Base-by-base conservation (phyloP, 2,113 vertebrate genomes). In the Variabilichromis moorii region DNA sequence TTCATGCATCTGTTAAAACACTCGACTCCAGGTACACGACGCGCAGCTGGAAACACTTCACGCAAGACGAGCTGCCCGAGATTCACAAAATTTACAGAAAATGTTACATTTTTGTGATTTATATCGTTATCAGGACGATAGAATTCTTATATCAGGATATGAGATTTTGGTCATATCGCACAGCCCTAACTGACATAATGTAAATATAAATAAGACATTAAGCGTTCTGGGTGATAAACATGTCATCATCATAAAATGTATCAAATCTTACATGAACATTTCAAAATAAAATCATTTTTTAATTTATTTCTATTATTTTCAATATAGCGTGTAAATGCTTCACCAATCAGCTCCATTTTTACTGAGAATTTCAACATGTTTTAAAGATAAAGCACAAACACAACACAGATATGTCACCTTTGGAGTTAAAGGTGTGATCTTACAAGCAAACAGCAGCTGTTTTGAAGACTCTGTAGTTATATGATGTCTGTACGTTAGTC, bases 11-110 rank as follows among this genome's bases (percentile, higher is more conserved):
- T 0, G 12, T 14, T 45, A 45, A 45, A 45, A 45, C 42, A 45
- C 13, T 45, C 3, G 6, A 45, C 42, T 45, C 42, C 6, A 0
- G 12, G 0, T 14, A 45, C 6, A 45, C 0, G 42, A 45, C 0
- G 6, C 0, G 12, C 40, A 45, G 3, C 42, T 45, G 13, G 42
- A 45, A 45, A 45, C 42, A 14, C 42, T 45, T 45, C 42, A 0
- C 13, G 42, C 42, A 45, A 45, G 42, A 0, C 42, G 13, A 45
- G 42, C 42, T 45, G 42, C 13, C 6, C 6, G 1, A 16, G 42
- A 45, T 45, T 45, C 42, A 45, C 42, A 45, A 0, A 45, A 45
- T 45, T 45, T 45, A 45, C 42, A 45, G 42, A 45, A 45, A 45
- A 45, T 45, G 42, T 45, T 45, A 45, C 42, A 45, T 45, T 45